Evolutionary conservation across 1,140 invertebrate genomes (phyloP), one percentile per base, ranked within the genome.

Genomic region (Drosophila nikananu): DNA sequence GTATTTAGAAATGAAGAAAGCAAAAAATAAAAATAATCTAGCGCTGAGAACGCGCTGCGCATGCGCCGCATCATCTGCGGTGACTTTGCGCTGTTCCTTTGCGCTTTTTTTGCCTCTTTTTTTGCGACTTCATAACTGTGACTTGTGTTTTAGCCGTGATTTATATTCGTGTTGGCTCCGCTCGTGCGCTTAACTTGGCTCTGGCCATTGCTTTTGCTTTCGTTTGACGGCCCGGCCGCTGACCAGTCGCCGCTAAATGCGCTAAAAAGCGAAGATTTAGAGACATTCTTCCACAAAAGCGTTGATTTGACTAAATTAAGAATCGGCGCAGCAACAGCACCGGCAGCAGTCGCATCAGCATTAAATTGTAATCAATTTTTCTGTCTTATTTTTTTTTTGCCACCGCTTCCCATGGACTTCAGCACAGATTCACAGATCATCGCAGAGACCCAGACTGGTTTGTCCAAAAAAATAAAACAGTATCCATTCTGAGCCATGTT

Each of bases 291-390:
- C 58, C 35, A 86, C 82, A 81, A 86, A 86, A 81, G 82, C 82
- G 83, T 86, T 86, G 79, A 86, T 86, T 86, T 86, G 71, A 68
- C 83, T 86, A 86, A 86, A 86, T 86, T 80, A 76, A 86, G 78
- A 46, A 55, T 42, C 66, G 54, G 35, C 74, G 39, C 67, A 54
- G 44, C 39, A 39, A 23, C 48, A 27, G 48, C 46, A 23, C 0
- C 46, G 17, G 59, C 75, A 52, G 32, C 67, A 35, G 32, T 37
- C 25, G 64, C 68, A 60, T 48, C 68, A 64, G 66, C 79, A 67
- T 78, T 74, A 86, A 86, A 86, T 72, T 82, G 83, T 76, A 86
- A 86, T 86, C 83, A 82, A 86, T 82, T 86, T 77, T 59, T 67
- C 61, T 78, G 65, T 72, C 67, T 52, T 39, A 57, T 67, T 46